These are phyloP conservation scores for Phalanger gymnotis DNA, from an alignment of 2,797 vertebrate species.

Conservation along the genomic window DNA sequence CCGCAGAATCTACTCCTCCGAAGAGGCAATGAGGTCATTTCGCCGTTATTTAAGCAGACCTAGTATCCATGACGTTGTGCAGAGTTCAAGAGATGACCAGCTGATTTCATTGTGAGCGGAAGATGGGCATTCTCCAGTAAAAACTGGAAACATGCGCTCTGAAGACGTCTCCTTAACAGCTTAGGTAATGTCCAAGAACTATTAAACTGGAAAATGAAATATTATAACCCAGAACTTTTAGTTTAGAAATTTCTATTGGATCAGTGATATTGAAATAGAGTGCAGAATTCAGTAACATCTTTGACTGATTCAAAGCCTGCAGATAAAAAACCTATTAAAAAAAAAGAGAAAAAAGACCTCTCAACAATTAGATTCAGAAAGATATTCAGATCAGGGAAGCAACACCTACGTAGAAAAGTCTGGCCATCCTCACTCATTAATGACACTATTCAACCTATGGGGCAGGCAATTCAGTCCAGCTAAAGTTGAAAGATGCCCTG, in stretches of 20 bases:
- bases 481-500: background rate
- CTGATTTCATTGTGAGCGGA: background rate
- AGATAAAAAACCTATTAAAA: background rate
- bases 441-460: background rate
- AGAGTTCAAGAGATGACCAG: conserved; percentile 9
- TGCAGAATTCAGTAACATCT: background rate
- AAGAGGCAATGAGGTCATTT: background rate
- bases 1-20: conserved; percentile 35
- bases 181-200: background rate
- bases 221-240: background rate
- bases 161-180: background rate
- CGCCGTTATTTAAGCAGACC: background rate
- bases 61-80: background rate
- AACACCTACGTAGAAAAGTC: background rate
- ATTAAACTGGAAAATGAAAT: background rate
- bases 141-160: conserved; percentile 9
- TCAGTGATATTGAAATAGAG: background rate
- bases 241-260: background rate
- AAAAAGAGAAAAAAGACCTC: no score
- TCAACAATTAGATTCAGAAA: no score
- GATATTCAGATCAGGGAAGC: background rate
- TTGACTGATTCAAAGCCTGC: background rate
- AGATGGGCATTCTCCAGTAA: background rate
- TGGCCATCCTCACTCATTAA: background rate
- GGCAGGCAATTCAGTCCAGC: background rate